Base-by-base conservation (phyloP, 2,888 invertebrate species). In the Heteropelma amictum region DNA sequence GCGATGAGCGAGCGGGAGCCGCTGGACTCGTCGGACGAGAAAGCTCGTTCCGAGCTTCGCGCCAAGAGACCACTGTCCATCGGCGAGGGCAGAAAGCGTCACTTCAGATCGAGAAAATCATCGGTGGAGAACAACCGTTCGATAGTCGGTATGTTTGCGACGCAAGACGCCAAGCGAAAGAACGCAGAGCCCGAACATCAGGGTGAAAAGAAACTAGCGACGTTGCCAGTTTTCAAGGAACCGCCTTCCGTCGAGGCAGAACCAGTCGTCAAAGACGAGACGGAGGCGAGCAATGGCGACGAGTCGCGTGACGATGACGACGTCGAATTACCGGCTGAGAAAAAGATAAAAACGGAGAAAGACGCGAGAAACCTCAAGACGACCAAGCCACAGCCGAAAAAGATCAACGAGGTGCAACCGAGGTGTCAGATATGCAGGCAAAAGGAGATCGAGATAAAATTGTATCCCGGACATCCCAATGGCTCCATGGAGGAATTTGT, bases 381-480 rank as follows among this genome's bases (percentile, higher is more conserved):
- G 14, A 2, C 35, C 0, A 80, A 72, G 54, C 2, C 14, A n/a
- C 35, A 69, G 35, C 3, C 51, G 19, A 81, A 71, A 60, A 80
- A 68, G 14, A n/a, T 19, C 1, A 30, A 26, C 14, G n/a, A 38
- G 4, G n/a, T 68, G 0, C 63, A 72, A 8, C 56, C 80, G 2
- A 89, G 89, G 65, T 92, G 92, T 82, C 82, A 88, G 19, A 88
- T 90, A 51, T 92, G 92, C 81, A 85, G 87, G 7, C 92, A 92
- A 81, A 84, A 89, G 67, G 89, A 90, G 54, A 86, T 89, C 17
- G 91, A 91, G 71, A 84, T 92, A 10, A 85, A 84, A 33, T 71
- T 93, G 42, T 95, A 93, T 85, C 92, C 93, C 82, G 95, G 95
- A n/a, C 95, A 95, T 88, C 94, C 95, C 47, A 93, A 93, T 81